Evolutionary conservation across 2,888 invertebrate species (phyloP), one percentile per base, ranked within the genome.

Genomic region (Caenorhabditis auriculariae): DNA sequence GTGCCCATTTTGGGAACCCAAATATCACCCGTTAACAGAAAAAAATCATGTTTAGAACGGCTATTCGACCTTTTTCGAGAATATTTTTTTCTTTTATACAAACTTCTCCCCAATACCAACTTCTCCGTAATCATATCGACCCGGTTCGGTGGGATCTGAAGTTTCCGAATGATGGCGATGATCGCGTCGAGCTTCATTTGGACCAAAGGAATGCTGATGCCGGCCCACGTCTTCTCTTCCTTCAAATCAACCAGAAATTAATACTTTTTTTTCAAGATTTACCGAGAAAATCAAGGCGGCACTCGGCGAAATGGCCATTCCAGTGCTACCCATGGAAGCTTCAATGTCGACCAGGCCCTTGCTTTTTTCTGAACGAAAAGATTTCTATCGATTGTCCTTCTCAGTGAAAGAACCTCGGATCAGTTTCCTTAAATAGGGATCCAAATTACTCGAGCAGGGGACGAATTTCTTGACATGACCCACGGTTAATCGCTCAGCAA

Each of bases 371-470:
- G 41, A 41, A 41, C 17, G 9, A 41, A 15, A 17, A 6, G 12
- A 7, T 48, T 35, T n/a, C 42, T 15, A 43, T 12, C 19, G 15
- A 42, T 42, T 19, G 7, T 7, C 32, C n/a, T 7, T 7, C n/a
- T 32, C n/a, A 12, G 9, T 32, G 50, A n/a, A 23, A 28, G 65
- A 82, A 90, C 91, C 95, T 87, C 93, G 91, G 57, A 96, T 92
- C 54, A 93, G 90, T 85, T 96, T 96, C 82, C 93, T 89, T 60
- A 98, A 88, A 82, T 94, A 96, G 0, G 98, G 98, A 85, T 98
- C 98, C 53, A 98, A 86, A 83, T 96, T 98, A 77, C 95, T 95
- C 17, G 96, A 95, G 83, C 96, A 98, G 0, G 96, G 95, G 61
- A 96, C 86, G 84, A 98, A 96, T 78, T 93, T 90, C 82, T 93